Conservation (phyloP, 2,888 invertebrate genomes). For the Tiliacea citrago region DNA sequence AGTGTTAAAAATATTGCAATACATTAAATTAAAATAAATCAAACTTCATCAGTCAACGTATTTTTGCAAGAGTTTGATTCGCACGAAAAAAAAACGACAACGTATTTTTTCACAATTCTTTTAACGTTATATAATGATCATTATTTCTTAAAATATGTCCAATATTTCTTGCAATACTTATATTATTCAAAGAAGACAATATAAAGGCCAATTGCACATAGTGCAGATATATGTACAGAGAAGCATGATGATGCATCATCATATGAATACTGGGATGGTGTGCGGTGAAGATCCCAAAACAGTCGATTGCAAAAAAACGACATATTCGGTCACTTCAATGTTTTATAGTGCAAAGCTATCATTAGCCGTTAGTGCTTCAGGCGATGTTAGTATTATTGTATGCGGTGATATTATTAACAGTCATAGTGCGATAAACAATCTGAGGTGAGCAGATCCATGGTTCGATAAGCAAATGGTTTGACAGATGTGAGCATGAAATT, state of each 20-base stretch:
- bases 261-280: conserved; percentile 38
- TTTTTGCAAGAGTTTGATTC: background rate
- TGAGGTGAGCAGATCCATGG: conserved; percentile 53
- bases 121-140: background rate
- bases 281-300: conserved; percentile 48
- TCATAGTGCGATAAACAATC: conserved; percentile 55
- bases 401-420: conserved; percentile 53
- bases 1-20: conserved; percentile 49
- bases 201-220: conserved; percentile 43
- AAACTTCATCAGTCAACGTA: background rate
- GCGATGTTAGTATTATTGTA: conserved; percentile 53
- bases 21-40: conserved; percentile 7
- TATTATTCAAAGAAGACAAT: conserved; percentile 29
- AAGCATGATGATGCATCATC: conserved; percentile 30
- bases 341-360: conserved; percentile 59
- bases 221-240: conserved; percentile 41
- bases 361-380: conserved; percentile 53
- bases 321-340: conserved; percentile 44
- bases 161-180: conserved; percentile 50
- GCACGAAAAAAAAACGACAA: background rate
- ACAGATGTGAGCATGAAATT: conserved; percentile 53
- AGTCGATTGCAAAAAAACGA: conserved; percentile 40
- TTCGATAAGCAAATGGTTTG: conserved; percentile 66
- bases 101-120: background rate
- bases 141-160: background rate